Base-by-base conservation (phyloP, 2,797 vertebrate species). In the Paramormyrops hopkinsi region DNA sequence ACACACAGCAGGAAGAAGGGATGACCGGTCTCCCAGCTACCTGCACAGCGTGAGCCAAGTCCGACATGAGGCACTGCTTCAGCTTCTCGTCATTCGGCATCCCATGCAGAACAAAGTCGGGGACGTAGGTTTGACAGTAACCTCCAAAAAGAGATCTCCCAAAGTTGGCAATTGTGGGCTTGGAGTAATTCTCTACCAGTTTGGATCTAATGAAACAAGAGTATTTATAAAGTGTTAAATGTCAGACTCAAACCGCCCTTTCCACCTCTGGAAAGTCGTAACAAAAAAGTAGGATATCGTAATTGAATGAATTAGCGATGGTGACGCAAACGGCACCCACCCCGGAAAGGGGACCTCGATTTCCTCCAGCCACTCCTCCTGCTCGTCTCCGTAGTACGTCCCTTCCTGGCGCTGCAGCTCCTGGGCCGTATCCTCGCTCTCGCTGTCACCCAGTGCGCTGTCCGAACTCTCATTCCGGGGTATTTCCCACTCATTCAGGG, bases 401-500 rank as follows among this genome's bases (percentile, higher is more conserved):
- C 94, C 92, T 87, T 92, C 92, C 88, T 94, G 94, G 89, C 95
- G 94, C 2, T 91, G 91, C 0, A 95, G 90, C 86, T 97, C 97
- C 3, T 97, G 96, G 50, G 95, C 95, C 0, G 96, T 92, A 29
- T 98, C 97, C 94, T 99, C 99, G 8, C 97, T 99, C 93, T 99
- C 99, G 0, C 99, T 99, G 96, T 99, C 99, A n/a, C 99, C 99
- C 89, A 99, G 95, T 3, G 98, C 98, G 86, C 99, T 99, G 91
- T 99, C 99, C 41, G 98, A 99, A 95, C 99, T 99, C 96, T 99
- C 99, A 62, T 99, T 99, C 93, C 99, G 97, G 37, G 99, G 99
- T 94, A 99, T 99, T 95, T 99, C 99, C 97, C 98, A 99, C 90
- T 99, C 99, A 56, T 94, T 95, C 91, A 96, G 93, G 0, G 95